A percentile compares a stretch with the other conserved stretches of the same genome.
Conservation (phyloP, 2,888 invertebrate species). For the Rotaria magnacalcarata region DNA sequence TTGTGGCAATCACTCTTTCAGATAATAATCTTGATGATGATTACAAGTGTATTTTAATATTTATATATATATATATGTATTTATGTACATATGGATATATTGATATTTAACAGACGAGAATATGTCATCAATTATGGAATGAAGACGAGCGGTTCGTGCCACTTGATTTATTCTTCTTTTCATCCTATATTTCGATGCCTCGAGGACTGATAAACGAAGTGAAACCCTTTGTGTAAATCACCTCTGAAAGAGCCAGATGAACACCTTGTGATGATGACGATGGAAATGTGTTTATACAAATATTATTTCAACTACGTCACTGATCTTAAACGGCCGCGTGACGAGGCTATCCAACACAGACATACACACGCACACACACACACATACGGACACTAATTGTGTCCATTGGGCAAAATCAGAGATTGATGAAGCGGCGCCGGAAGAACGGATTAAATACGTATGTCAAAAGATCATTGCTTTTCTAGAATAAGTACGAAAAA, state of each 20-base stretch:
- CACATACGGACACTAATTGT: background rate
- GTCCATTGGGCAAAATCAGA: slow-evolving; percentile 16
- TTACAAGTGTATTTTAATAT: background rate
- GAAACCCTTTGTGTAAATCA: slow-evolving; percentile 24
- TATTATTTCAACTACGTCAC: slow-evolving; percentile 35
- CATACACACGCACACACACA: background rate
- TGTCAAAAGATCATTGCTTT: background rate
- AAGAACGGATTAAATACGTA: slow-evolving; percentile 13
- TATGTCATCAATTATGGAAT: background rate
- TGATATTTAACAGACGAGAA: background rate
- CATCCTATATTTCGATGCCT: slow-evolving; percentile 11
- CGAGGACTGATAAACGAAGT: background rate
- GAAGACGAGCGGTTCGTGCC: slow-evolving; percentile 2
- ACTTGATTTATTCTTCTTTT: slow-evolving; percentile 13
- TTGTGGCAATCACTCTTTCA: background rate
- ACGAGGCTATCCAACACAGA: background rate
- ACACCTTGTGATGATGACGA: slow-evolving; percentile 20
- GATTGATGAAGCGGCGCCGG: slow-evolving; percentile 24
- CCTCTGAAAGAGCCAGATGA: slow-evolving; percentile 11
- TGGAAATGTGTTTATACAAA: slow-evolving; percentile 36
- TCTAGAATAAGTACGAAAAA: background rate
- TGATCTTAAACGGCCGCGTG: slow-evolving; percentile 32
- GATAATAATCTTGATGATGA: background rate
- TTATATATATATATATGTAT: no score
- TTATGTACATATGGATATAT: background rate